Percentiles rank a stretch among this genome's conserved stretches.
phyloP scores from a whole-genome alignment of 2,888 invertebrate species.

The Conchocele bisecta region DNA sequence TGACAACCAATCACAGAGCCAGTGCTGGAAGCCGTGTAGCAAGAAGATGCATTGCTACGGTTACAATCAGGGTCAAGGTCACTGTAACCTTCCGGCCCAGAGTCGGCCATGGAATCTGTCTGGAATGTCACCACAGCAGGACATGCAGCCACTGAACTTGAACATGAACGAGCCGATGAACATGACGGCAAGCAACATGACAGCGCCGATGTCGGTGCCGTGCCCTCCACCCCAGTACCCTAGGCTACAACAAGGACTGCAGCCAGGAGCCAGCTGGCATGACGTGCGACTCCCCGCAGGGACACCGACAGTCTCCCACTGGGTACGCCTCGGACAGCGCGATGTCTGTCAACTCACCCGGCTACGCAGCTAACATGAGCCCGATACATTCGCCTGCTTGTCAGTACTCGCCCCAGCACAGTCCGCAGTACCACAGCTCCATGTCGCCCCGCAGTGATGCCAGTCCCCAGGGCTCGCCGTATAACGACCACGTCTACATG shows the following conservation, averaged over 20 bases:
- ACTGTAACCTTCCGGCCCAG: constrained; percentile 1
- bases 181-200: constrained; percentile 44
- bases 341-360: constrained; percentile 4
- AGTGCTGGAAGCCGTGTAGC: background rate
- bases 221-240: constrained; percentile 59
- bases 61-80: constrained; percentile 25
- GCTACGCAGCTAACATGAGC: constrained; percentile 42
- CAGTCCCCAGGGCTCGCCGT: constrained; percentile 18
- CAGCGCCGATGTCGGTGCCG: too few species aligned
- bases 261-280: too few species aligned
- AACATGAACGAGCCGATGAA: constrained; percentile 52
- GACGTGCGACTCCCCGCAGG: constrained; percentile 6
- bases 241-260: constrained; percentile 34
- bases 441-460: constrained; percentile 34
- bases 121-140: constrained; percentile 19
- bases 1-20: constrained; percentile 35
- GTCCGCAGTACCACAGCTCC: too few species aligned
- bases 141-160: constrained; percentile 18
- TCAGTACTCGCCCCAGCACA: constrained; percentile 45
- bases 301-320: constrained; percentile 47
- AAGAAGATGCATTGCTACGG: constrained; percentile 53
- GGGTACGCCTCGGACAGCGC: constrained; percentile 48
- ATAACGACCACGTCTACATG: constrained; percentile 18
- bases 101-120: constrained; percentile 13
- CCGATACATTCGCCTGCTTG: constrained; percentile 48